Evolutionary conservation across 2,888 invertebrate species (phyloP), one percentile per base, ranked within the genome.

Genomic region (Encarsia formosa): DNA sequence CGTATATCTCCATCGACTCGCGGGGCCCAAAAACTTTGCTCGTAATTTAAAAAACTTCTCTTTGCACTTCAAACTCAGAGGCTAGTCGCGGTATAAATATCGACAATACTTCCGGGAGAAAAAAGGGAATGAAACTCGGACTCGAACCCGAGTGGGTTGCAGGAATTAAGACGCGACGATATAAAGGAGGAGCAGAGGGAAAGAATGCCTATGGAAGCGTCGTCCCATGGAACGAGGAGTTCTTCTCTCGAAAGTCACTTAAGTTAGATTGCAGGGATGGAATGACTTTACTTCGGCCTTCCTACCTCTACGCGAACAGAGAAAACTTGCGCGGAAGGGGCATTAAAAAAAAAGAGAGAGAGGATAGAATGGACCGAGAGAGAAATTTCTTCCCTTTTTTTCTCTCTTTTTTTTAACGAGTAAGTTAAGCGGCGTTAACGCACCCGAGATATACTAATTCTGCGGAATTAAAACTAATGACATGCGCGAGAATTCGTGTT

Each of bases 201-300:
- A n/a, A n/a, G n/a, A n/a, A n/a, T n/a, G n/a, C n/a, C n/a, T n/a
- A n/a, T n/a, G n/a, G n/a, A n/a, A n/a, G n/a, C n/a, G n/a, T n/a
- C n/a, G n/a, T n/a, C n/a, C n/a, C n/a, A n/a, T n/a, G 49, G 19
- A 44, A 58, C 63, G 65, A 69, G 67, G n/a, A n/a, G n/a, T n/a
- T n/a, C n/a, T n/a, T 63, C 67, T 68, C 70, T 71, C 68, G 70
- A 70, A 72, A 73, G 73, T 73, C 72, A 73, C 72, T 73, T 73
- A 73, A 73, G 72, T 73, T 73, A 71, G 70, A 73, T 73, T 73
- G 73, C 72, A 65, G 67, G 63, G 62, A 63, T 66, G 64, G 68
- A 72, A 73, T 73, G 71, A 71, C 71, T 73, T 72, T 71, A 72
- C 70, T 68, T 71, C 62, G 61, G 57, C 48, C 49, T 18, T 26